phyloP scores from a whole-genome alignment of 2,797 vertebrate genomes.

The Cebuella pygmaea region DNA sequence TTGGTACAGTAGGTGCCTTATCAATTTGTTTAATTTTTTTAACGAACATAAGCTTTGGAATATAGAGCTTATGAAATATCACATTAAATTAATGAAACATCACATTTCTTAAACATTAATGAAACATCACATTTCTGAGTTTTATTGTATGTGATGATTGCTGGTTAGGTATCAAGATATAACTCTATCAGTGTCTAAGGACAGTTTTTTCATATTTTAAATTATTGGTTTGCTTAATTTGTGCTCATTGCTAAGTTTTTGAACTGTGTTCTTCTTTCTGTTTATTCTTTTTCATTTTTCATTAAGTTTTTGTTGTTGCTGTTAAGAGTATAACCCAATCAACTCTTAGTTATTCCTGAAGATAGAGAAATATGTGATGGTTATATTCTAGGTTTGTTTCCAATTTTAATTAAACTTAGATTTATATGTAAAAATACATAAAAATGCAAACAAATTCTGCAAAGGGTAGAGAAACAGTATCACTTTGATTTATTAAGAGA shows the following conservation, averaged over 20 bases:
- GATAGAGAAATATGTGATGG: background rate
- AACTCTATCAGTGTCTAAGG: background rate
- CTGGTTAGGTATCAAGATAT: background rate
- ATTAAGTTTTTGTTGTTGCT: background rate
- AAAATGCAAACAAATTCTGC: conserved; percentile 1
- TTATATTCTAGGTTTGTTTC: background rate
- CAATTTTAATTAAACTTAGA: conserved; percentile 46
- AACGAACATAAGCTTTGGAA: background rate
- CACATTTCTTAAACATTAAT: background rate
- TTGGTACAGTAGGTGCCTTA: background rate
- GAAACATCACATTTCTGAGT: background rate
- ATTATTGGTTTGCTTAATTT: conserved; percentile 3
- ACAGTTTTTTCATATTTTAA: conserved; percentile 2
- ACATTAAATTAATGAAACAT: background rate
- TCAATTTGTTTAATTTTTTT: background rate
- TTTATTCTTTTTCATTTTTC: background rate
- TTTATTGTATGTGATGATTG: background rate
- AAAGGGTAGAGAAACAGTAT: background rate
- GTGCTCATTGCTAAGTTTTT: conserved; percentile 13
- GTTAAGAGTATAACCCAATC: background rate
- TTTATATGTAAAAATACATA: background rate
- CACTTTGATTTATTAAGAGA: background rate
- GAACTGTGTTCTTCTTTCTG: background rate
- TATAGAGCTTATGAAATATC: background rate
- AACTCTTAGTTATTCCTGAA: background rate